phyloP scores from a whole-genome alignment of 2,888 invertebrate genomes.

The Volucella inflata region DNA sequence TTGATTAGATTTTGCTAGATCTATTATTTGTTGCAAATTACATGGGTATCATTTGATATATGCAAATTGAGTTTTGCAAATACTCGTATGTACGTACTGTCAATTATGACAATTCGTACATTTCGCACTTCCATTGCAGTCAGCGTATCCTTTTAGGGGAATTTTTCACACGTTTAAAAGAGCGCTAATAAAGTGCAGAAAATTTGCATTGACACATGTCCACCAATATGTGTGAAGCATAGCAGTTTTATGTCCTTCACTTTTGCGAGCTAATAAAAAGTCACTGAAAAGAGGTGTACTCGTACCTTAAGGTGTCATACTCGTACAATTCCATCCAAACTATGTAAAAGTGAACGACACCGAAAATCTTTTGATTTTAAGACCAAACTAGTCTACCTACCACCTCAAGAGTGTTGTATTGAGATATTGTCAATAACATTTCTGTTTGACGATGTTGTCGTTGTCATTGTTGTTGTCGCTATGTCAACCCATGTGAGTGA shows the following conservation, averaged over 20 bases:
- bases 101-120: constrained; percentile 72
- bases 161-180: constrained; percentile 32
- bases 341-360: constrained; percentile 27
- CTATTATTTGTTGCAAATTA: constrained; percentile 7
- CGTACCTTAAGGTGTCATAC: constrained; percentile 2
- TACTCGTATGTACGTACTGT: constrained; percentile 24
- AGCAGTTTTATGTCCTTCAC: constrained; percentile 48
- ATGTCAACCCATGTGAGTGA: constrained; percentile 51
- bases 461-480: constrained; percentile 16
- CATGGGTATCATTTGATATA: not conserved
- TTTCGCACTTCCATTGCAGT: constrained; percentile 49
- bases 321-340: constrained; percentile 38
- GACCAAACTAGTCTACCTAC: not conserved
- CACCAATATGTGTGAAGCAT: constrained; percentile 5
- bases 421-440: constrained; percentile 48
- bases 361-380: constrained; percentile 56
- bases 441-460: constrained; percentile 3
- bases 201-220: constrained; percentile 50
- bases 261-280: constrained; percentile 65
- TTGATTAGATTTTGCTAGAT: not conserved
- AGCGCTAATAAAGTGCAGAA: constrained; percentile 53
- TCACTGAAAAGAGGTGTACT: constrained; percentile 44
- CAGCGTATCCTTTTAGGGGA: constrained; percentile 26
- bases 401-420: constrained; percentile 1
- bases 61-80: constrained; percentile 54